Base-by-base conservation (phyloP, 2,888 invertebrate genomes). In the Beris morrisii region DNA sequence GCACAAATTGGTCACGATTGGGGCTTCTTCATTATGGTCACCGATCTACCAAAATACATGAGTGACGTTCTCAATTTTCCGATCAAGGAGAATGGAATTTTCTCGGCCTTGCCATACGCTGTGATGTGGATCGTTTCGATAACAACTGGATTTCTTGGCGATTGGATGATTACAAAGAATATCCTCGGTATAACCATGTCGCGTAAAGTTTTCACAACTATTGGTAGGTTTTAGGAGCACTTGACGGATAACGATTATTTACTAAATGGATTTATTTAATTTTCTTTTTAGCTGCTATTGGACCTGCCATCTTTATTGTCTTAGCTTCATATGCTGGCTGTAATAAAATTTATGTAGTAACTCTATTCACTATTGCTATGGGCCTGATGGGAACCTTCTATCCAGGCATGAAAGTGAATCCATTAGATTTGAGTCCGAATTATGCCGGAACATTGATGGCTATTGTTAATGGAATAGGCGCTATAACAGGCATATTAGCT, bases 1-100 rank as follows among this genome's bases (percentile, higher is more conserved):
- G 91, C 91, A 69, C 90, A 90, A 82, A 82, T 85, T 61, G 86
- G 85, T 9, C 87, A 87, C 76, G 86, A 86, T 75, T 88, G 86
- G 86, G 86, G 87, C 50, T 85, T 87, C 75, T 87, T 84, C 72
- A 86, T 86, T 3, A 85, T 88, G 84, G 84, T 87, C 2, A 86
- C 86, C 0, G 87, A 87, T 76, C 78, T 88, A 65, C 87, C 88
- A 11, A 85, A 84, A 72, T 87, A 87, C 73, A 86, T 87, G 84
- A 80, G 82, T 44, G 84, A 85, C 70, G 84, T 87, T 15, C 77
- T 88, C 70, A 82, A 84, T 71, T 86, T 86, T 76, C 82, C 85
- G 63, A 85, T 87, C 67, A 81, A 83, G 72, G 79, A 84, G 76
- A 87, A 87, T 73, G 86, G 87, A 11, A 75, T 85, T 5, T 82